Evolutionary conservation across 37 sponge, comb jelly and placozoan species (phyloP), one percentile per base, ranked within the genome.

Genomic region (Crambe crambe): DNA sequence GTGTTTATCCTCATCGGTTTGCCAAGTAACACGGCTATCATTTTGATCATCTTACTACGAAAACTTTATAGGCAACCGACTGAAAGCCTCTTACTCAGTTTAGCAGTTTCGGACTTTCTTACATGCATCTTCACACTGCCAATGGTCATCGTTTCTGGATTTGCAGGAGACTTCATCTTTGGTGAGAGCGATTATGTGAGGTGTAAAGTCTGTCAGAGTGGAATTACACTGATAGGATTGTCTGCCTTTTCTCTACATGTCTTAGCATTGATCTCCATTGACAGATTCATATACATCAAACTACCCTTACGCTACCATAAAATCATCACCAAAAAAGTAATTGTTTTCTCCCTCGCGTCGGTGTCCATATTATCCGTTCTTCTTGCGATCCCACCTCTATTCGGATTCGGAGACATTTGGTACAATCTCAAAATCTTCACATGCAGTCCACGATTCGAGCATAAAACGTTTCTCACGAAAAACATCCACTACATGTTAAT

Each of bases 371-470:
- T 88, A 17, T 76, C 66, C 36, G 10, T 65, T 0, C 34, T 71
- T 0, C 60, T 81, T 4, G n/a, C 57, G 20, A 59, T 88, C 32
- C 60, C 60, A 6, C 88, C 88, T 31, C 75, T 77, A 17, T 77
- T 77, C 76, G 88, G 78, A 12, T 65, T 88, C 70, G 88, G 88
- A 23, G 76, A 74, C 23, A 76, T 81, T 35, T 76, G 82, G 43
- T 82, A 76, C 65, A 77, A 75, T 54, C 42, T 66, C 3, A 29
- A 31, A 21, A 10, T 81, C 0, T 82, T 78, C 0, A n/a, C 43
- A 1, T 88, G 88, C 43, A 27, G 27, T 4, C 32, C 22, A 2
- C 21, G 26, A 31, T 39, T 42, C 36, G 15, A 35, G 29, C 56
- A 32, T 15, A 41, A 40, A 17, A 73, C 73, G 3, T 29, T 2